Base-by-base conservation (phyloP, 2,888 invertebrate genomes). In the Pyrocoelia pectoralis region DNA sequence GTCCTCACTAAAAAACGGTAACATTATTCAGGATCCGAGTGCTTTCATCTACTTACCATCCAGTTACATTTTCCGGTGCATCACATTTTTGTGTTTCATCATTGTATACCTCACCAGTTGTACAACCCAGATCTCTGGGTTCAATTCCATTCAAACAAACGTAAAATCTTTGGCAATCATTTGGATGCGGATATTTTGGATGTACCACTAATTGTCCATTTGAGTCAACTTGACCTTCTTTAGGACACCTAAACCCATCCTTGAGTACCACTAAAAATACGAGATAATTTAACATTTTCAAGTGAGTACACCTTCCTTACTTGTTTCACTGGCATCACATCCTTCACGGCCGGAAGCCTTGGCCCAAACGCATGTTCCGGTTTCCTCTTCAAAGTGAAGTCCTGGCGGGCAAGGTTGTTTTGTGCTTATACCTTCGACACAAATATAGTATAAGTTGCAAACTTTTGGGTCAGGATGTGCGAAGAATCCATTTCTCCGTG, bases 311-410 rank as follows among this genome's bases (percentile, higher is more conserved):
- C 12, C 2, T 13, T 9, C 2, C 80, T 80, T 75, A 83, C 83
- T 82, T 40, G 74, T 67, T 56, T 69, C 74, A 67, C 82, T 83
- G 24, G 80, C 82, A 68, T 83, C 82, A 81, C 91, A 92, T 73
- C 92, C 93, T 76, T 89, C 85, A 74, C 94, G 88, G 70, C 88
- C 90, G 33, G 91, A 91, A 9, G 89, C 82, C 64, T 89, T 92
- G 2, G 95, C 94, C 95, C 95, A 95, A 55, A 94, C 94, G 78
- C 95, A 95, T 56, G 92, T 94, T 58, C 95, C 95, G 43, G 89
- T 88, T 82, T 89, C 92, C 80, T 95, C 94, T 77, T 95, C 94
- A 81, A 95, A 95, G 82, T 94, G 93, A 40, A 95, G 86, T 19
- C 95, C 95, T 68, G 90, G 87, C n/a, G 95, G 93, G 80, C 95